Evolutionary conservation across 1,140 invertebrate species (phyloP), one percentile per base, ranked within the genome.

Genomic region (Bombus balteatus): DNA sequence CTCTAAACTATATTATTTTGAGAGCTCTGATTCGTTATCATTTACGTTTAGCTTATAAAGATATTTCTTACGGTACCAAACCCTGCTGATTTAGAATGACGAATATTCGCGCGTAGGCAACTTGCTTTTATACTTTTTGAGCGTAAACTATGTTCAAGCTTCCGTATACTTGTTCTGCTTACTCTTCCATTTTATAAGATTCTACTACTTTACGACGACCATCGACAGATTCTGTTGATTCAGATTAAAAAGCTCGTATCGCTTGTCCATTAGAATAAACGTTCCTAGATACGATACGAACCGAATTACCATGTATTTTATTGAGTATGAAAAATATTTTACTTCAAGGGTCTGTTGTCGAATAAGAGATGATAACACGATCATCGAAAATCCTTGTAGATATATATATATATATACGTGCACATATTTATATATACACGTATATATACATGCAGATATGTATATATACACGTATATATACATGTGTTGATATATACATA

Each of bases 111-210:
- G 43, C 13, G 15, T 37, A 68, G n/a, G 32, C 12, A 43, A 68
- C 13, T 32, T 62, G 15, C n/a, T 28, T 41, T 65, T 77, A 22
- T 39, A 76, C 8, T 79, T 34, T 37, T 18, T 41, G 1, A 78
- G 9, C 39, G 66, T 13, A 77, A 41, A 5, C 15, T 18, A 22
- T 10, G 3, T 25, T 47, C 32, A 83, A 77, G 59, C 79, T 88
- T 87, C 73, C 66, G 43, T 74, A 39, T 66, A 73, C 43, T 47
- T 66, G 22, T 34, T 34, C 15, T 75, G n/a, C 41, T 74, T 73
- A 81, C 8, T 72, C 88, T 88, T 88, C 88, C 88, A 83, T 65
- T 88, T 81, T 77, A 13, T 75, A 57, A 57, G 8, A 28, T 57
- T 59, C 25, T 57, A n/a, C 5, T 75, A 34, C 13, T 28, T 47